Percentiles rank a stretch among this genome's conserved stretches.
These are phyloP conservation scores for Chironomus striatipennis DNA, from an alignment of 1,140 invertebrate genomes.

Conservation along the genomic window DNA sequence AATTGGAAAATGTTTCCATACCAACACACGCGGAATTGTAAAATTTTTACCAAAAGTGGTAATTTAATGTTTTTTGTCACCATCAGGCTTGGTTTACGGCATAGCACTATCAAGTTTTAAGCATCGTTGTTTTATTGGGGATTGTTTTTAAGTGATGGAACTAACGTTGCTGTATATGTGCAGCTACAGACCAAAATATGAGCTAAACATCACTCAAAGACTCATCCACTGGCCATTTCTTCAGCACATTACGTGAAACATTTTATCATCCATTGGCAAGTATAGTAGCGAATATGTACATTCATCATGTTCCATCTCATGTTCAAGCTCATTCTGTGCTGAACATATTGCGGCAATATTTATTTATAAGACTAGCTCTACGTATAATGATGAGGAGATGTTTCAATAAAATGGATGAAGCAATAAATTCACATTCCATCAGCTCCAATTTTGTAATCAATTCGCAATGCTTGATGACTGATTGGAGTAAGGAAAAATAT, in stretches of 20 bases:
- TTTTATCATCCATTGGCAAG: not conserved
- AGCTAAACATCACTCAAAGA: no score
- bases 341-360: no score
- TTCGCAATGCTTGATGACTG: not conserved
- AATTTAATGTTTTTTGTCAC: slow-evolving; percentile 16
- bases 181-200: no score
- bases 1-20: not conserved
- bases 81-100: not conserved
- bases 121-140: not conserved
- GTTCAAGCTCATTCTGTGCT: no score
- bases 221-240: no score
- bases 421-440: not conserved
- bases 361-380: no score
- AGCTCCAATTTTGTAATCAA: slow-evolving; percentile 1
- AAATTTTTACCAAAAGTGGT: slow-evolving; percentile 4
- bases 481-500: not conserved
- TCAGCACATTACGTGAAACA: no score
- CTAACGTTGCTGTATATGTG: no score
- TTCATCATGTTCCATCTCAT: not conserved
- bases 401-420: not conserved
- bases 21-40: not conserved
- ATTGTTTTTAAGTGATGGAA: no score
- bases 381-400: not conserved
- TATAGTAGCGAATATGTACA: not conserved
- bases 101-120: not conserved